Evolutionary conservation across 2,888 invertebrate species (phyloP).

Genomic region (Leptothorax acervorum): DNA sequence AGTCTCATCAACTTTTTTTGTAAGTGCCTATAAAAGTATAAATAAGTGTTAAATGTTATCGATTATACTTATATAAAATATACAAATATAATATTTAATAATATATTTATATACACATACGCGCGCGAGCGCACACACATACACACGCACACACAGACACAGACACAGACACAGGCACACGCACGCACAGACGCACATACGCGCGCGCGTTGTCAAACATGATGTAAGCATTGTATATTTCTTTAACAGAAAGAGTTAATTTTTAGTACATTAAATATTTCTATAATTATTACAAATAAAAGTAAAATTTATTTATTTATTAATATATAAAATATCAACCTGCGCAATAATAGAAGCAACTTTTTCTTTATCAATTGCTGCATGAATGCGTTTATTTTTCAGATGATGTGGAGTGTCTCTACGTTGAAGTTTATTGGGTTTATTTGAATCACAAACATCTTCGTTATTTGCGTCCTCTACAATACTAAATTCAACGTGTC

Average conservation of each 20-base stretch:
- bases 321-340: conserved; percentile 84
- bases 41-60: conserved; percentile 43
- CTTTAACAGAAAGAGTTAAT: neutral
- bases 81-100: too few relatives aligned
- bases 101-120: too few relatives aligned
- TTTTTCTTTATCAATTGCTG: conserved; percentile 89
- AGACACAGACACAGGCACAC: too few relatives aligned
- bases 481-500: conserved; percentile 84
- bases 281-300: conserved; percentile 19
- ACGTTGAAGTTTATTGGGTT: conserved; percentile 91
- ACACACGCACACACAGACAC: too few relatives aligned
- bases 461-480: conserved; percentile 85
- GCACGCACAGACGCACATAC: too few relatives aligned
- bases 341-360: conserved; percentile 91
- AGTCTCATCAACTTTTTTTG: conserved; percentile 83
- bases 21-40: conserved; percentile 77
- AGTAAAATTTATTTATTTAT: conserved; percentile 17
- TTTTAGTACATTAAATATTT: neutral
- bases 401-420: conserved; percentile 99
- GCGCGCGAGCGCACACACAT: too few relatives aligned
- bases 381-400: conserved; percentile 97
- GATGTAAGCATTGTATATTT: neutral
- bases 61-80: neutral
- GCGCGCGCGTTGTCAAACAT: neutral
- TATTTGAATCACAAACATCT: conserved; percentile 86